Conservation (phyloP, 2,797 vertebrate genomes). For the Paguma larvata region DNA sequence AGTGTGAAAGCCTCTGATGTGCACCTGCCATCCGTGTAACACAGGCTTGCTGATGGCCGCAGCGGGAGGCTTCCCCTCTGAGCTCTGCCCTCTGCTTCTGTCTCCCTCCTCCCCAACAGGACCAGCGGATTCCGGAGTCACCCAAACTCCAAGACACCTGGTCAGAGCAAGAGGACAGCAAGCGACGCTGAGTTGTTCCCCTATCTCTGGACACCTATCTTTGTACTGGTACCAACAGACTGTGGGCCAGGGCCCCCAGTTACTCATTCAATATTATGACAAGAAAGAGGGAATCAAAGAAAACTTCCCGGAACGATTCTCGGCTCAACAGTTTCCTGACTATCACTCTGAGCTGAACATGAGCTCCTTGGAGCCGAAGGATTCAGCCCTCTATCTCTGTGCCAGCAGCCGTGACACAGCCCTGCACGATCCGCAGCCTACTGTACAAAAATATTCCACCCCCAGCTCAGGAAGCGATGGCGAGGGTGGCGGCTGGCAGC, state of each 20-base stretch:
- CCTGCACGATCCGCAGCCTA: accelerated
- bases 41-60: accelerated
- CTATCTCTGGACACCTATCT: accelerated
- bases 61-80: accelerated
- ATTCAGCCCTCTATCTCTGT: not conserved
- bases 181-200: not conserved
- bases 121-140: not conserved
- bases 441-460: not conserved
- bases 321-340: accelerated
- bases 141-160: not conserved
- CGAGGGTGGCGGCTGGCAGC: not conserved
- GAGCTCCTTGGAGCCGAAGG: not conserved
- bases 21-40: no score
- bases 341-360: not conserved
- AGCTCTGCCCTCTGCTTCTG: not conserved
- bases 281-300: accelerated
- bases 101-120: not conserved
- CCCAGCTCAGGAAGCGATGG: not conserved
- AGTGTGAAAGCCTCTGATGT: not conserved
- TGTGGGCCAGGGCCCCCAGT: not conserved
- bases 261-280: not conserved
- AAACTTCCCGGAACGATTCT: accelerated
- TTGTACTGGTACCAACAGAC: conserved; percentile 8
- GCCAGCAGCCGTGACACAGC: conserved; percentile 29
- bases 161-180: not conserved